These are phyloP conservation scores for Nesidiocoris tenuis DNA, from an alignment of 2,888 invertebrate genomes.

Conservation along the genomic window DNA sequence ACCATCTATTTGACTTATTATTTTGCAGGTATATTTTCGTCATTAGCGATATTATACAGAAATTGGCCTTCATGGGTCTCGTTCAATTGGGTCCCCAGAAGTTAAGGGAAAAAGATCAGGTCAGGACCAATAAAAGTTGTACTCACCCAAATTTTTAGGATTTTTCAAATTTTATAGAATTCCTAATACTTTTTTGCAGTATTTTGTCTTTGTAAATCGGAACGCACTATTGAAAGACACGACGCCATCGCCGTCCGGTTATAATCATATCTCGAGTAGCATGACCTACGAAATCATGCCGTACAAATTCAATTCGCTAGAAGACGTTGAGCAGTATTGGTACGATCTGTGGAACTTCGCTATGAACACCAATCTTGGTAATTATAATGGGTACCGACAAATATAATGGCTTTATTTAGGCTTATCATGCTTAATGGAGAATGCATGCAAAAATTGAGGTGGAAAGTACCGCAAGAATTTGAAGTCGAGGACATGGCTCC, in stretches of 20 bases:
- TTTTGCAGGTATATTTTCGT: slow-evolving; percentile 61
- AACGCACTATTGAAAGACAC: slow-evolving; percentile 66
- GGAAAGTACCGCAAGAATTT: too few species aligned
- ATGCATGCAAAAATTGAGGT: too few species aligned
- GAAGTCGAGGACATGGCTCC: too few species aligned
- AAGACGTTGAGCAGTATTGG: slow-evolving; percentile 67
- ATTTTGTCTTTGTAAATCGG: slow-evolving; percentile 67
- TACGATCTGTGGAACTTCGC: slow-evolving; percentile 67
- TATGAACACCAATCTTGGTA: slow-evolving; percentile 65
- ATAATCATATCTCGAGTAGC: slow-evolving; percentile 60
- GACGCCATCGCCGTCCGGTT: slow-evolving; percentile 62
- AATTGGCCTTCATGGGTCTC: slow-evolving; percentile 68
- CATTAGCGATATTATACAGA: slow-evolving; percentile 60
- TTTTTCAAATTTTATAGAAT: neutral
- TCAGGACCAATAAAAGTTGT: slow-evolving; percentile 51
- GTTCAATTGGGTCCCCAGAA: slow-evolving; percentile 67
- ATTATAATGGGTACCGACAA: slow-evolving; percentile 38
- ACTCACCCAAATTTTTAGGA: neutral
- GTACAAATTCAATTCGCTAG: slow-evolving; percentile 60
- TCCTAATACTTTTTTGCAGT: slow-evolving; percentile 54
- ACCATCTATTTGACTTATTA: too few species aligned
- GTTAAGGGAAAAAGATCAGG: slow-evolving; percentile 67
- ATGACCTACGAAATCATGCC: slow-evolving; percentile 60
- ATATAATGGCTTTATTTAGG: slow-evolving; percentile 3
- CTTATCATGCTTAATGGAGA: too few species aligned